These are phyloP conservation scores for Drosophila asahinai DNA, from an alignment of 1,140 invertebrate genomes.

Conservation along the genomic window DNA sequence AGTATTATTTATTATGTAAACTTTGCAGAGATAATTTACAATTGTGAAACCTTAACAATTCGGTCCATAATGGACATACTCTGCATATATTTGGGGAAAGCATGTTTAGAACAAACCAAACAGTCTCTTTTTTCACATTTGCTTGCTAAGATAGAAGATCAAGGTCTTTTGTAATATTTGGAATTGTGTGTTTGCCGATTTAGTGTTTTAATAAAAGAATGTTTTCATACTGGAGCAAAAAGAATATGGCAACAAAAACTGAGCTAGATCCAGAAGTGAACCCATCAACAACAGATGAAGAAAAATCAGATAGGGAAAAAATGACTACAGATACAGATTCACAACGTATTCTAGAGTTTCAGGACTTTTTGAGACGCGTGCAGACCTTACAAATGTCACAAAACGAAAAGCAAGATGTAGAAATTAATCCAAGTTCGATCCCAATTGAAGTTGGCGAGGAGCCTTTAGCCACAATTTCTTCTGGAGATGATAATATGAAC, in stretches of 20 bases:
- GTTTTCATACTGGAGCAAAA: slow-evolving; percentile 73
- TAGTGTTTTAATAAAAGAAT: slow-evolving; percentile 24
- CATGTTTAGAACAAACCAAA: slow-evolving; percentile 7
- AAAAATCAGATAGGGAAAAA: neutral
- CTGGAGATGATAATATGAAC: slow-evolving; percentile 49
- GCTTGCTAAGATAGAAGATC: slow-evolving; percentile 44
- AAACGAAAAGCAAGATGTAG: neutral
- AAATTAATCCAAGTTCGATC: neutral
- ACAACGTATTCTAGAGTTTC: slow-evolving; percentile 60
- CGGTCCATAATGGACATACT: neutral
- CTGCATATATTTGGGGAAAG: slow-evolving; percentile 7
- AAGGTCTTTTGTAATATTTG: slow-evolving; percentile 47
- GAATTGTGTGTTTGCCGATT: neutral
- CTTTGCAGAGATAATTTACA: neutral
- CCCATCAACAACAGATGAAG: neutral
- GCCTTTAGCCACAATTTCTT: slow-evolving; percentile 31
- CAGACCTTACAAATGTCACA: slow-evolving; percentile 69
- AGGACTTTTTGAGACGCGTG: slow-evolving; percentile 64
- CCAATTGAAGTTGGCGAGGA: slow-evolving; percentile 70
- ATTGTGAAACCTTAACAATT: neutral
- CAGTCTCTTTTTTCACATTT: slow-evolving; percentile 14
- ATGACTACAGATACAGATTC: slow-evolving; percentile 10
- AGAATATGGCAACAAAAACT: slow-evolving; percentile 5
- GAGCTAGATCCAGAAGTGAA: neutral
- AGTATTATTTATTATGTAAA: neutral